Conservation (phyloP, 2,888 invertebrate species). For the Coelinius sp. region DNA sequence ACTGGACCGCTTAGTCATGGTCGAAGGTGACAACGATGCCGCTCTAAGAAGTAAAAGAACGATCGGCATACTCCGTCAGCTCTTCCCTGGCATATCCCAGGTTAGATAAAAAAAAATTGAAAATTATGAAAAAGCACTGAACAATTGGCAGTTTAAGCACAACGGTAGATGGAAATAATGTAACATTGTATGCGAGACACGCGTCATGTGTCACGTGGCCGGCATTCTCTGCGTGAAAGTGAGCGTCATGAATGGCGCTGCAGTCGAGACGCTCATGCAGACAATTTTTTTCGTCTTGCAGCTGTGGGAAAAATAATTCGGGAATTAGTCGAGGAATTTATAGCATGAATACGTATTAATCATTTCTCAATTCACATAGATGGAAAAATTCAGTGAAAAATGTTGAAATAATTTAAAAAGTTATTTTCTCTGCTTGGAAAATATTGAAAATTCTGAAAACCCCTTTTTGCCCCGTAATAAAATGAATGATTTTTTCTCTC, state of each 20-base stretch:
- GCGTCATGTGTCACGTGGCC: conserved; percentile 19
- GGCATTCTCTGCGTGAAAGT: conserved; percentile 24
- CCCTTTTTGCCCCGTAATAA: no score
- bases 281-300: neutral
- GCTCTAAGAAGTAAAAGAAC: conserved; percentile 83
- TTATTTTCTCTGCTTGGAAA: no score
- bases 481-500: no score
- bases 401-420: no score
- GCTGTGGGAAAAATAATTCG: neutral
- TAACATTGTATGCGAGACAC: conserved; percentile 6
- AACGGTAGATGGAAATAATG: neutral
- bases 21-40: conserved; percentile 77
- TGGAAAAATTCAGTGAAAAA: no score
- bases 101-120: conserved; percentile 70
- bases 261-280: neutral
- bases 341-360: neutral
- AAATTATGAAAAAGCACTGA: neutral
- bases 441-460: no score
- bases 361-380: no score
- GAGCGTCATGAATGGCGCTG: neutral
- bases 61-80: conserved; percentile 81
- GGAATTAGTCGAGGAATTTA: neutral
- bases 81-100: conserved; percentile 83
- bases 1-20: conserved; percentile 78
- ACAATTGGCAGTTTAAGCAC: neutral